Evolutionary conservation across 2,113 vertebrate genomes (phyloP).

Genomic region (Pedetes capensis): DNA sequence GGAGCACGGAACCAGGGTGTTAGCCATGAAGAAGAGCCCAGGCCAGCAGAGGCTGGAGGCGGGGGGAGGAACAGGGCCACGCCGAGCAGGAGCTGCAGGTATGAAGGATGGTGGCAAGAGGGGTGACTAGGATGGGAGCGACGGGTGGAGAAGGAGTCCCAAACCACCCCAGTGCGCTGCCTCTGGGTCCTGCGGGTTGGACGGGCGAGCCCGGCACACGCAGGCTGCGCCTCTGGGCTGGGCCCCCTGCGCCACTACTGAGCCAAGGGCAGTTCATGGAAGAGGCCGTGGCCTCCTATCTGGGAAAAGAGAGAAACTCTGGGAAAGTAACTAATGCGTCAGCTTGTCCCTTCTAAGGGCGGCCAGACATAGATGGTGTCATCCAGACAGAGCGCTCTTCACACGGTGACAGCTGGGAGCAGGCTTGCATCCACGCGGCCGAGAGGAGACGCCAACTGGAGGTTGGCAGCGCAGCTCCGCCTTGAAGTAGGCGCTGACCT

Average conservation of each 20-base stretch:
- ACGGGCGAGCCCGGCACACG: too few species aligned
- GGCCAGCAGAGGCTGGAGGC: background rate
- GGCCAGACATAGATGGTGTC: too few species aligned
- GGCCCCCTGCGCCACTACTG: background rate
- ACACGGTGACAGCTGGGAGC: background rate
- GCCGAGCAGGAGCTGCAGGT: background rate
- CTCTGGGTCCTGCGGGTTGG: too few species aligned
- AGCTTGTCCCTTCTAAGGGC: background rate
- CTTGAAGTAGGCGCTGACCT: accelerated
- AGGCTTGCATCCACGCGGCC: accelerated
- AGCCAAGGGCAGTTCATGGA: background rate
- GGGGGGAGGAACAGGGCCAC: background rate
- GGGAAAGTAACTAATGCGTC: background rate
- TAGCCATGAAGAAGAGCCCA: background rate
- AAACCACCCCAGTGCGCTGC: accelerated
- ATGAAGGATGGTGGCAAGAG: background rate
- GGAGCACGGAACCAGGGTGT: background rate
- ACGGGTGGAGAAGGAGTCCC: background rate
- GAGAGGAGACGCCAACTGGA: accelerated
- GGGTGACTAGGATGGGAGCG: accelerated
- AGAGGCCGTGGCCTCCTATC: background rate
- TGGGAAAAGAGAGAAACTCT: background rate
- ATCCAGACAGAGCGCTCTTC: too few species aligned
- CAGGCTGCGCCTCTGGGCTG: background rate
- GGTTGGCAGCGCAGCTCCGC: background rate